Evolutionary conservation across 2,797 vertebrate species (phyloP).

Genomic region (Siniperca obscura): DNA sequence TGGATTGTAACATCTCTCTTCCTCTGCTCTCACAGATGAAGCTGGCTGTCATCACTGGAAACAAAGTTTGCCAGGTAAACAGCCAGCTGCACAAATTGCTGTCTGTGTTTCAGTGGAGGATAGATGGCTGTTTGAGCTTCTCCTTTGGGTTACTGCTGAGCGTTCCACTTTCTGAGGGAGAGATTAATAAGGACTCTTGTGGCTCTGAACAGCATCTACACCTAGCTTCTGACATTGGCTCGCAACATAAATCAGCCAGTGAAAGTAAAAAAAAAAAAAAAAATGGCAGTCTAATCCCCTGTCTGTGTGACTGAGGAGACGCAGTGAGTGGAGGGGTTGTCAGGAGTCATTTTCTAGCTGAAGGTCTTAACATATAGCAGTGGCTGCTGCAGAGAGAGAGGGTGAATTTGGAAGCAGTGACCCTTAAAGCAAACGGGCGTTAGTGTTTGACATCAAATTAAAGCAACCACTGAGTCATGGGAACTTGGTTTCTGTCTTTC

Average conservation of each 20-base stretch:
- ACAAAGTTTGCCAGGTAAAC: constrained; percentile 63
- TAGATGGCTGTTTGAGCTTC: constrained; percentile 78
- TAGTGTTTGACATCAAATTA: constrained; percentile 57
- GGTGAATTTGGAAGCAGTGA: constrained; percentile 54
- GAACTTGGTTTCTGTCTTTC: constrained; percentile 22
- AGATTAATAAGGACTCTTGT: constrained; percentile 75
- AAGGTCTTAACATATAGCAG: constrained; percentile 47
- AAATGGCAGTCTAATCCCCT: constrained; percentile 60
- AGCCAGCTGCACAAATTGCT: constrained; percentile 72
- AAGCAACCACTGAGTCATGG: constrained; percentile 40
- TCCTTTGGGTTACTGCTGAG: constrained; percentile 79
- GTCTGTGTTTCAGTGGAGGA: constrained; percentile 71
- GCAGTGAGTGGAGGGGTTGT: constrained; percentile 52
- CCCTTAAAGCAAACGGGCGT: constrained; percentile 49
- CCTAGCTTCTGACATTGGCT: constrained; percentile 65
- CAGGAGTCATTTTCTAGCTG: constrained; percentile 53
- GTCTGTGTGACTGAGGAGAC: constrained; percentile 62
- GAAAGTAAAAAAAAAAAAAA: constrained; percentile 42
- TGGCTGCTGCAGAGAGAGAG: constrained; percentile 22
- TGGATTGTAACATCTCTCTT: constrained; percentile 39
- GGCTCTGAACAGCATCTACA: constrained; percentile 62
- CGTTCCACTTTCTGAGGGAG: constrained; percentile 72
- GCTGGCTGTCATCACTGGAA: constrained; percentile 56
- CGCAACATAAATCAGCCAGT: constrained; percentile 72
- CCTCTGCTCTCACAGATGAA: constrained; percentile 36